Conservation (phyloP, 1,140 invertebrate genomes). For the Charaxes varanes region DNA sequence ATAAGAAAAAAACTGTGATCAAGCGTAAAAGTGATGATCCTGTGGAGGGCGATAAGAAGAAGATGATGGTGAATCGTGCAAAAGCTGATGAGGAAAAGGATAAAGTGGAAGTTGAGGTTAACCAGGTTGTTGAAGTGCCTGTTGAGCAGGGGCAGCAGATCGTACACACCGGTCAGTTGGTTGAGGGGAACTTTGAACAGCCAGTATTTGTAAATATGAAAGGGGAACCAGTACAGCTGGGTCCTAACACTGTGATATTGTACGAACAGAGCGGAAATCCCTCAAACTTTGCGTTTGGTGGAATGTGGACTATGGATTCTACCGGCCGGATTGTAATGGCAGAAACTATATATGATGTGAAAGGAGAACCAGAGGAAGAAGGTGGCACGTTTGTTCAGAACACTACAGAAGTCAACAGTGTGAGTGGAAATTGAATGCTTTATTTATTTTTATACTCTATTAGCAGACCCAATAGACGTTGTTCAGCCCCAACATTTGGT, state of each 20-base stretch:
- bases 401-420: conserved; percentile 53
- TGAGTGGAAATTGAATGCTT: conserved; percentile 27
- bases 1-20: conserved; percentile 66
- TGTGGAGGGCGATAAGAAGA: conserved; percentile 49
- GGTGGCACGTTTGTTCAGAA: conserved; percentile 52
- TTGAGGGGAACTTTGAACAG: conserved; percentile 65
- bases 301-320: conserved; percentile 68
- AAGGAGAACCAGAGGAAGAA: conserved; percentile 64
- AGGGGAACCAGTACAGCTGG: conserved; percentile 63
- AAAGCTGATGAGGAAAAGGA: conserved; percentile 55
- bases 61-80: conserved; percentile 54
- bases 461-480: too few species aligned
- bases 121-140: conserved; percentile 62
- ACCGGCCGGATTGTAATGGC: conserved; percentile 67
- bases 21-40: conserved; percentile 68
- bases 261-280: conserved; percentile 66
- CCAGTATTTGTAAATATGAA: conserved; percentile 68
- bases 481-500: too few species aligned
- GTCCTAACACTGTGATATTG: conserved; percentile 67
- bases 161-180: conserved; percentile 62
- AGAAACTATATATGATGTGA: conserved; percentile 70
- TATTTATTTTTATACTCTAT: neutral
- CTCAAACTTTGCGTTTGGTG: conserved; percentile 64
- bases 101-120: conserved; percentile 53
- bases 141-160: conserved; percentile 64